A percentile compares a stretch with the other conserved stretches of the same genome.
Conservation (phyloP, 2,888 invertebrate genomes). For the Pachycephus smyrnensis region DNA sequence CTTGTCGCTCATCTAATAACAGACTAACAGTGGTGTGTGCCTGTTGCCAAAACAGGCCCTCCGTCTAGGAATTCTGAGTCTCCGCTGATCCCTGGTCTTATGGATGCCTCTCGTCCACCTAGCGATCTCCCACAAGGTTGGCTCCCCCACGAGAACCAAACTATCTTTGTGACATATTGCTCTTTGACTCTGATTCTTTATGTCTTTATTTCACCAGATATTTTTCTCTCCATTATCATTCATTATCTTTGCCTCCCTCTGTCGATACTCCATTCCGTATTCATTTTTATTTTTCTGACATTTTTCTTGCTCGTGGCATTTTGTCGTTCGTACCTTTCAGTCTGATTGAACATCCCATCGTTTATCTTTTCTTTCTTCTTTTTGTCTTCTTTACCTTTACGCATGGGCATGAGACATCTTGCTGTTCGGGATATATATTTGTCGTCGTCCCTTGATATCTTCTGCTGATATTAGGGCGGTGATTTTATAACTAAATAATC, state of each 20-base stretch:
- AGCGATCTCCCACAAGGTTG: slow-evolving; percentile 70
- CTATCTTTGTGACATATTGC: slow-evolving; percentile 9
- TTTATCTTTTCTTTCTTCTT: slow-evolving; percentile 32
- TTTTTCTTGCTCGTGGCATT: slow-evolving; percentile 12
- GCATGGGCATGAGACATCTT: slow-evolving; percentile 24
- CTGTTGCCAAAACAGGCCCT: slow-evolving; percentile 70
- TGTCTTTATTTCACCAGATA: slow-evolving; percentile 15
- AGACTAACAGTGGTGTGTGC: slow-evolving; percentile 50
- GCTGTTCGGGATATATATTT: background rate
- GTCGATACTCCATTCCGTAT: background rate
- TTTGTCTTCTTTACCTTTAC: slow-evolving; percentile 12
- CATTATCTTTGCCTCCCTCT: slow-evolving; percentile 32
- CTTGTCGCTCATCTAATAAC: slow-evolving; percentile 31
- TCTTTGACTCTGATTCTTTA: slow-evolving; percentile 4
- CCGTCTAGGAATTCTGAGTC: slow-evolving; percentile 77
- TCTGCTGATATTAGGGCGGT: background rate
- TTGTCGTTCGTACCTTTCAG: background rate
- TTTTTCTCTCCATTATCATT: background rate
- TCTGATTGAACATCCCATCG: background rate
- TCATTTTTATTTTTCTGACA: slow-evolving; percentile 20
- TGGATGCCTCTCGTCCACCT: slow-evolving; percentile 72
- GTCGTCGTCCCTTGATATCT: background rate
- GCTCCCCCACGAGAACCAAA: slow-evolving; percentile 40
- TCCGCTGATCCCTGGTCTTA: slow-evolving; percentile 75
- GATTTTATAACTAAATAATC: background rate